phyloP scores from a whole-genome alignment of 1,140 invertebrate species.

The Daktulosphaira vitifoliae region DNA sequence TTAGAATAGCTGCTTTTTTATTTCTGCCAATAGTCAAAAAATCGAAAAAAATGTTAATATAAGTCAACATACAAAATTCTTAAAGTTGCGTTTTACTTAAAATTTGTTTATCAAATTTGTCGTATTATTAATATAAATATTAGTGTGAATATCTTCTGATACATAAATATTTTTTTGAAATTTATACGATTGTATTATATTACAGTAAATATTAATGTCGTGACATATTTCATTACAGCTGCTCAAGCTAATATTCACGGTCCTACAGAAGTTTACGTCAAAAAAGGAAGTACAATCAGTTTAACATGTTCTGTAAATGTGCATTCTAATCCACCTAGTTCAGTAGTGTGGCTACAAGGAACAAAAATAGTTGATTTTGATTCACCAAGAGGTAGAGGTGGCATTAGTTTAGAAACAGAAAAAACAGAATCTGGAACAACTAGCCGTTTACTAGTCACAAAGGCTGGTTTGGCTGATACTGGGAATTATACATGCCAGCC shows the following conservation, averaged over 20 bases:
- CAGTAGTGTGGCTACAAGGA: constrained; percentile 73
- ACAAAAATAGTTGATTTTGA: constrained; percentile 72
- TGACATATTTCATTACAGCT: constrained; percentile 48
- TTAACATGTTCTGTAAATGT: constrained; percentile 79
- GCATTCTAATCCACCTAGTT: constrained; percentile 71
- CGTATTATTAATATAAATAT: no score
- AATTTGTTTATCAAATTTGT: no score
- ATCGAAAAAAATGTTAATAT: no score
- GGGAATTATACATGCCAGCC: constrained; percentile 84
- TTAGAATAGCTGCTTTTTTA: no score
- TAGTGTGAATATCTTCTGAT: no score
- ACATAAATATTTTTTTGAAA: no score
- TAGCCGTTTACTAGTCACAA: constrained; percentile 77
- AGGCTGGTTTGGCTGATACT: constrained; percentile 72
- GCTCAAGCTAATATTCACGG: constrained; percentile 76
- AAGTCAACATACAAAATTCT: no score
- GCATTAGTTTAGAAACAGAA: constrained; percentile 83
- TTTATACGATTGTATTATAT: no score
- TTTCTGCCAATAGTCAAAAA: no score
- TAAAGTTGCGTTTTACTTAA: no score
- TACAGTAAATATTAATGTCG: no score
- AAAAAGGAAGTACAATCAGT: constrained; percentile 82
- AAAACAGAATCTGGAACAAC: constrained; percentile 80
- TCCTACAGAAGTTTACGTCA: constrained; percentile 78
- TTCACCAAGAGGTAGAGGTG: constrained; percentile 61